Evolutionary conservation across 2,888 invertebrate genomes (phyloP), one percentile per base, ranked within the genome.

Genomic region (Lasioglossum leucozonium): DNA sequence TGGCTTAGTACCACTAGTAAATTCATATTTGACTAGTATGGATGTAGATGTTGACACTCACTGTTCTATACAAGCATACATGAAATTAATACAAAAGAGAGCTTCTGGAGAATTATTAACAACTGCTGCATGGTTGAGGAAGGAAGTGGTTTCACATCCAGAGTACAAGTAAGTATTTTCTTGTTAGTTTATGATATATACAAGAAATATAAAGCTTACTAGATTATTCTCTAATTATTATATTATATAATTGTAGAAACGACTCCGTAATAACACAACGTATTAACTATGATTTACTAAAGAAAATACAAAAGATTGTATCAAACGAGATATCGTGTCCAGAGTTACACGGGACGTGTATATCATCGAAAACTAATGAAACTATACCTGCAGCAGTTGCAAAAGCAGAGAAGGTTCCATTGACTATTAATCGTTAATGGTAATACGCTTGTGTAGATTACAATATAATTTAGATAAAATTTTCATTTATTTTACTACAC

Each of bases 11-110:
- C 98, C 99, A 5, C 96, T 99, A 91, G 98, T 99, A 86, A 98
- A 98, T 94, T 98, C 98, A 92, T 99, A 99, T 95, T 96, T 99
- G 92, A 97, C 98, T 89, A 98, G 98, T 84, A 98, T 99, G 97
- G 99, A 99, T 95, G 98, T 99, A 75, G 99, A 99, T 95, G 99
- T 99, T 2, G 99, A 99, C 95, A 99, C 99, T 65, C 98, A 98
- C 95, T 99, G 99, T 95, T 99, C 99, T 13, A 98, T 99, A 93
- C 98, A 98, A 95, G 98, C 99, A 95, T 99, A 99, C 96, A 96
- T 99, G 88, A 98, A 98, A 93, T 97, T 99, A 86, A 99, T 99
- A 94, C 97, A 98, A 94, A 96, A 97, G 81, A 96, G 98, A 92
- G 98, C 98, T 10, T 96, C 97, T 91, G 99, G 99, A 44, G 98